Evolutionary conservation across 1,140 invertebrate species (phyloP), one percentile per base, ranked within the genome.

Genomic region (Vanessa tameamea): DNA sequence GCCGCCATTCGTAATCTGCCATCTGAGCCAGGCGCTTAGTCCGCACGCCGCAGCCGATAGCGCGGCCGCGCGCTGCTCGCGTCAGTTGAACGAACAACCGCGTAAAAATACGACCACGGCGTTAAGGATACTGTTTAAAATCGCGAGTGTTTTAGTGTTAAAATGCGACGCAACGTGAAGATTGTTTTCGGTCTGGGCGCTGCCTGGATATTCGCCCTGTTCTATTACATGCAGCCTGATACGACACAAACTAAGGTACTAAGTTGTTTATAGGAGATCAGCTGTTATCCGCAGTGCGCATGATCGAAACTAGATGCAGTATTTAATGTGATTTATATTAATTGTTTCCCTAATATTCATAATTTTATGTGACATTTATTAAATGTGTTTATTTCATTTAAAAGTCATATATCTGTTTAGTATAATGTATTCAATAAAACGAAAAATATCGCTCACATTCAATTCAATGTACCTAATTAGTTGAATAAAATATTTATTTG

Each of bases 101-200:
- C 74, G 71, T 69, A 67, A 64, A 55, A 61, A 73, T 65, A 72
- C 64, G 43, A 69, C 3, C 16, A 5, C 53, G 5, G 15, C 2
- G 15, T 15, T 8, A 16, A 53, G 3, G 8, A 53, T 8, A 8
- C 4, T 20, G 53, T 55, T 11, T 55, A 70, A 74, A 79, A 75
- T 51, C 73, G 78, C 77, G 75, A 75, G 84, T 81, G 81, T 59
- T 13, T 23, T 65, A 72, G 69, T 75, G 72, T 8, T 37, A 90
- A 83, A 85, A 92, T 92, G 90, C 76, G 90, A 48, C 87, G 90
- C 11, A 92, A 92, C 77, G 78, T 92, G 47, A 92, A 92, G 82
- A 86, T 92, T 55, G 64, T 91, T 72, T 90, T 87, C 76, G 75
- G 90, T 20, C 71, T 91, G 14, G 89, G 81, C 48, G 82, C 82